phyloP scores from a whole-genome alignment of 2,113 vertebrate species.

The human region GRCh38 chr9:65702001-65702500 shows the following conservation, averaged over 20 bases:
- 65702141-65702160: conserved; percentile 37
- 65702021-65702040: not conserved
- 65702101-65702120: not conserved
- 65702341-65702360: conserved; percentile 13
- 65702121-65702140: conserved; percentile 17
- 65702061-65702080: not conserved
- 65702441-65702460: not conserved
- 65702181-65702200: not conserved
- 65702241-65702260: not conserved
- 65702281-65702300: not conserved
- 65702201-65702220: not conserved
- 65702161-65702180: not conserved
- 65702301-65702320: not conserved
- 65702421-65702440: not conserved
- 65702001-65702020: not conserved
- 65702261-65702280: not conserved
- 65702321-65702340: not conserved
- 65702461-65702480: not conserved
- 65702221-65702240: not conserved
- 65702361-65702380: not conserved
- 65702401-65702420: not conserved
- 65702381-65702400: not conserved
- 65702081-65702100: not conserved
- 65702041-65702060: conserved; percentile 2
- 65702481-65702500: not conserved